phyloP scores from a whole-genome alignment of 2,888 invertebrate species.

The Dicyrtomina minuta region DNA sequence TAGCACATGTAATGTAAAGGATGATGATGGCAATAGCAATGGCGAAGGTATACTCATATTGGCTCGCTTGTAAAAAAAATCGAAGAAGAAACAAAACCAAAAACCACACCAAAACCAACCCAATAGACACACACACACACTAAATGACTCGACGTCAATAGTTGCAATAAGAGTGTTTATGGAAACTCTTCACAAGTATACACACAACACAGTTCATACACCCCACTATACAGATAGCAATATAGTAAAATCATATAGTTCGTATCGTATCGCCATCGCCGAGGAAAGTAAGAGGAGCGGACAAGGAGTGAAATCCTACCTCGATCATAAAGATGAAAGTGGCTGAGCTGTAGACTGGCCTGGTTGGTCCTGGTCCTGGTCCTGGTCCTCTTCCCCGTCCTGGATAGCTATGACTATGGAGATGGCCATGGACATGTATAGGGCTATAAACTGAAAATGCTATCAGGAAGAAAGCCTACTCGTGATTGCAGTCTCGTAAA shows the following conservation, averaged over 20 bases:
- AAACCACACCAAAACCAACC: too few relatives aligned
- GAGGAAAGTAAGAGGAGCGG: too few relatives aligned
- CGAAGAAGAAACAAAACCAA: not conserved
- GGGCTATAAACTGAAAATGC: constrained; percentile 25
- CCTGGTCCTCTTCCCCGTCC: too few relatives aligned
- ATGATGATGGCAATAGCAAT: not conserved
- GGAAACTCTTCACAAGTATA: not conserved
- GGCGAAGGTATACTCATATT: constrained; percentile 5
- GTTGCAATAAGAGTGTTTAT: not conserved
- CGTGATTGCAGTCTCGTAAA: constrained; percentile 30
- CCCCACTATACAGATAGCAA: not conserved
- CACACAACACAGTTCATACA: too few relatives aligned
- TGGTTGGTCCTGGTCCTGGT: too few relatives aligned
- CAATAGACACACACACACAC: too few relatives aligned
- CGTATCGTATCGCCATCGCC: too few relatives aligned
- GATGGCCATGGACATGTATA: too few relatives aligned
- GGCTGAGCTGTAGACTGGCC: too few relatives aligned
- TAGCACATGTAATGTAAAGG: not conserved
- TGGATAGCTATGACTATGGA: too few relatives aligned
- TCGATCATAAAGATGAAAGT: constrained; percentile 20
- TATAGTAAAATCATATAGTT: too few relatives aligned
- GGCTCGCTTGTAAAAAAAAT: constrained; percentile 5
- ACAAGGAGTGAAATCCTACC: constrained; percentile 18
- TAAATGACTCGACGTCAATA: not conserved
- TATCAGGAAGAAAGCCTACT: constrained; percentile 32